Evolutionary conservation across 2,888 invertebrate genomes (phyloP), one percentile per base, ranked within the genome.

Genomic region (Ceraclea dissimilis): DNA sequence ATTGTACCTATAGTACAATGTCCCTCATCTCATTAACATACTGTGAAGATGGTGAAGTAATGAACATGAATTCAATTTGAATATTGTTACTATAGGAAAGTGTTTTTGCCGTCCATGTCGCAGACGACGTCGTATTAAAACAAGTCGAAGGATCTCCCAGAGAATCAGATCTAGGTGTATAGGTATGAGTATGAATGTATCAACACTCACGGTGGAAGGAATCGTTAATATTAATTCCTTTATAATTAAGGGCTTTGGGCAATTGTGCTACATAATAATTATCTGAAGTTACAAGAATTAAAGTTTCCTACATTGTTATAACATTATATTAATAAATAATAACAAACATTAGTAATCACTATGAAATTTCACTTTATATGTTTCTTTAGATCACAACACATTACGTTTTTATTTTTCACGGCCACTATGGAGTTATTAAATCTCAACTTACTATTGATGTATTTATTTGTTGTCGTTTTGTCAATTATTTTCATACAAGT

Each of bases 101-200:
- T 55, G 53, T 53, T 48, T 61, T 49, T 53, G 58, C 56, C 50
- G 58, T 44, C 51, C 57, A 18, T 61, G 61, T 59, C 16, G 39
- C 39, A 58, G 50, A 55, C 39, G 52, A 48, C 48, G 26, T n/a
- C 49, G 50, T 13, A 54, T 47, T 50, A 57, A 56, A 39, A 48
- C 49, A 31, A 52, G 51, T 21, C 50, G 21, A 33, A 52, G 46
- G 46, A 54, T 19, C 49, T 47, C 58, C 46, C 58, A 34, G 52
- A 51, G 33, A 44, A 44, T 53, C 53, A 56, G 54, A 48, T 50
- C 56, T 34, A 58, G 51, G 43, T 46, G 22, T 43, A 56, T 61
- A 61, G 61, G 61, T 61, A 61, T 61, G 61, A 52, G 54, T 6
- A 31, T 31, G n/a, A 10, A 26, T 39, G 39, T 13, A 39, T 39